Evolutionary conservation across 1,140 invertebrate genomes (phyloP), one percentile per base, ranked within the genome.

Genomic region (Meteorus sp.): DNA sequence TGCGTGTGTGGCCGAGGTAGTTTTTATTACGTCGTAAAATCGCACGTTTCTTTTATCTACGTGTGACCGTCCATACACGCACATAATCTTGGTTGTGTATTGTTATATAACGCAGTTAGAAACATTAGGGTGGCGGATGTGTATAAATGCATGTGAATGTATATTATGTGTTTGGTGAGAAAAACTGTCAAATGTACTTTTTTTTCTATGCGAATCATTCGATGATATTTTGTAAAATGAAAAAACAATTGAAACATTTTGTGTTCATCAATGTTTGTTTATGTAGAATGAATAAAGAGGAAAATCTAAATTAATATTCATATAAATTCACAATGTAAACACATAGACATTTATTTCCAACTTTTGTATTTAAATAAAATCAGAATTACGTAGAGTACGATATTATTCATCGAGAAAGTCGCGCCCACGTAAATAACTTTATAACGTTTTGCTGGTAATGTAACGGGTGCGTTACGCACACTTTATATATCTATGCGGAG

Each of bases 1-100:
- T 11, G 11, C 13, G n/a, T 33, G 50, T 53, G 37, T 25, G 37
- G 51, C 37, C 51, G 37, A 47, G 23, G 31, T 41, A 29, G 33
- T 37, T 70, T 71, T 71, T 70, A 71, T 61, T 68, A 71, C 61
- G 62, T 65, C 69, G 67, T 71, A 71, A 71, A 70, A 62, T 29
- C 41, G 31, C 43, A 54, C 66, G 59, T 65, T 70, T 66, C 55
- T 63, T 70, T 70, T 71, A 71, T 70, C 70, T 64, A 57, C 68
- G 60, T 58, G 62, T 55, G 61, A 59, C 61, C 59, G 56, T 57
- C 39, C 60, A 55, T 35, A 29, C 33, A 13, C 23, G 27, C 41
- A 29, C 13, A 19, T 31, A 17, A 20, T 13, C 31, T 19, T 20
- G 22, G 31, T 33, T 9, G n/a, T 33, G n/a, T n/a, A n/a, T n/a